Evolutionary conservation across 1,140 invertebrate genomes (phyloP).

Genomic region (Drosophila pachea): DNA sequence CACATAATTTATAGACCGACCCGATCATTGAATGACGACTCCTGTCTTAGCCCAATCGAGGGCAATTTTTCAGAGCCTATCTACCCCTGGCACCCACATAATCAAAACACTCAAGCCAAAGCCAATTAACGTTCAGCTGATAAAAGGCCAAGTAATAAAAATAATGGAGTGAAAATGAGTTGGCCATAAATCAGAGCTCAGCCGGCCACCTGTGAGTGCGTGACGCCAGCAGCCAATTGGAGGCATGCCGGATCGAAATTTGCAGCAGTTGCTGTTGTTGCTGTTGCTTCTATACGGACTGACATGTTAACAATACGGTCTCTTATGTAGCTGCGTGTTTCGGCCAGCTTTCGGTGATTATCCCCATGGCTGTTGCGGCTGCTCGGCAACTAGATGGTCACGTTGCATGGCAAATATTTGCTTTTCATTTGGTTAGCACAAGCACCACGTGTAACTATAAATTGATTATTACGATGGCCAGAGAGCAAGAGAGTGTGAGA

Average conservation of each 20-base stretch:
- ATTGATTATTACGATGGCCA: constrained; percentile 61
- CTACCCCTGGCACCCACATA: background rate
- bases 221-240: constrained; percentile 36
- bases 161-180: constrained; percentile 65
- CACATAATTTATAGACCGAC: too few relatives aligned
- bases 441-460: constrained; percentile 51
- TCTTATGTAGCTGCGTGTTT: constrained; percentile 26
- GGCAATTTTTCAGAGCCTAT: background rate
- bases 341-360: constrained; percentile 31
- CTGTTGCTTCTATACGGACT: constrained; percentile 21
- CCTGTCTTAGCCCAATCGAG: too few relatives aligned
- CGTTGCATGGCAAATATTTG: constrained; percentile 69
- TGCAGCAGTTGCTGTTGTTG: constrained; percentile 1
- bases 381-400: constrained; percentile 32
- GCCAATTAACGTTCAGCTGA: constrained; percentile 54
- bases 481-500: background rate
- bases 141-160: constrained; percentile 50
- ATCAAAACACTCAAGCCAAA: constrained; percentile 33
- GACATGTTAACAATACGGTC: constrained; percentile 46
- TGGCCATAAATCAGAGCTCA: constrained; percentile 44
- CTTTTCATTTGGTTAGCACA: constrained; percentile 65
- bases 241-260: too few relatives aligned
- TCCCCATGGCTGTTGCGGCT: constrained; percentile 47
- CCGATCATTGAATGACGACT: too few relatives aligned
- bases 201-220: constrained; percentile 7